Evolutionary conservation across 1,140 invertebrate genomes (phyloP), one percentile per base, ranked within the genome.

Genomic region (Limonius californicus): DNA sequence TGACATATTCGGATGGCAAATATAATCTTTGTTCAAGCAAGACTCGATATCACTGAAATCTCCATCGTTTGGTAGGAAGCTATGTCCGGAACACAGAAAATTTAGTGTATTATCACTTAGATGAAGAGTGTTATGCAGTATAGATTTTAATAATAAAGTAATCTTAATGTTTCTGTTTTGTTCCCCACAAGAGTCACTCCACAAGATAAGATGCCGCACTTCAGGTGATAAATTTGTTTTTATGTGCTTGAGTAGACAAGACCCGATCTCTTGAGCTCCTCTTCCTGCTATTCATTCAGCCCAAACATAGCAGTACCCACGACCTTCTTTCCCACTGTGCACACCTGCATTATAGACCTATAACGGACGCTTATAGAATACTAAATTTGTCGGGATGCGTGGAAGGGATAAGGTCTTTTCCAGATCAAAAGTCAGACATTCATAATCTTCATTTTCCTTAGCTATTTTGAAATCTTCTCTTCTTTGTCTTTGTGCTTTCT

Each of bases 11-110:
- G 35, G 7, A n/a, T 14, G 2, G n/a, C n/a, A 9, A 39, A 11
- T 69, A 57, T 75, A 74, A 32, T 47, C 70, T 55, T 65, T 71
- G 43, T 18, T 74, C 62, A 16, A 8, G 35, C 50, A 47, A n/a
- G 45, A 62, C 62, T 75, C 71, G 42, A 76, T 68, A 66, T 73
- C 68, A 7, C 62, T 35, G 63, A 77, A 75, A 45, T 77, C 71
- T 23, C 63, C 66, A 62, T 78, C 73, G 64, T 76, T 77, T 4
- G 74, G 70, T 19, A 77, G 58, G 53, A 74, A 77, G 23, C 55
- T 71, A 57, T 78, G 74, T 7, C 73, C 73, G 6, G 57, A 45
- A 35, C 9, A 57, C 35, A 39, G n/a, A 39, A 39, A 39, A 14
- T 14, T 12, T 39, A 39, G 35, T 39, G 35, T 39, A 11, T 6